phyloP scores from a whole-genome alignment of 2,797 vertebrate genomes.

The Stomatorhinus walkeri region DNA sequence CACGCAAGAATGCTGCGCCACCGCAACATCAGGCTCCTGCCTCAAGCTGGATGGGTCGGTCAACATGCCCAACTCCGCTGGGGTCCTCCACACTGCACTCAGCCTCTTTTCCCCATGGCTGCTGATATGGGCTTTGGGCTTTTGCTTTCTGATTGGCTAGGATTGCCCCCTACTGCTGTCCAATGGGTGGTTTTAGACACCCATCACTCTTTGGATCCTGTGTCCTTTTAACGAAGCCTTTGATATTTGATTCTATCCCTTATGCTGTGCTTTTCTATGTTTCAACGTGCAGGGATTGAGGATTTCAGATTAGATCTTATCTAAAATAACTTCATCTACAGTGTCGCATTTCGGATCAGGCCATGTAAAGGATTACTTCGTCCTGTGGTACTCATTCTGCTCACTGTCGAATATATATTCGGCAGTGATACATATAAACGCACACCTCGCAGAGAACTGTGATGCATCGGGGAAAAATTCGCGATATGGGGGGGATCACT shows the following conservation, averaged over 20 bases:
- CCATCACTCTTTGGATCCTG: background rate
- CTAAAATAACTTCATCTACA: background rate
- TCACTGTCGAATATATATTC: background rate
- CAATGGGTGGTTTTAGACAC: background rate
- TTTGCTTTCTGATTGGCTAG: conserved; percentile 37
- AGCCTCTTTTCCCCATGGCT: conserved; percentile 33
- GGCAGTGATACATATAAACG: too few species aligned
- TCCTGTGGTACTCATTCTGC: background rate
- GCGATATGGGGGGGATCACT: too few species aligned
- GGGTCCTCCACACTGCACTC: conserved; percentile 18
- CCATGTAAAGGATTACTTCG: background rate
- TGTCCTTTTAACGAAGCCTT: background rate
- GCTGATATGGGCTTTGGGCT: conserved; percentile 45
- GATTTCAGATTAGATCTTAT: background rate
- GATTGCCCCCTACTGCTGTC: background rate
- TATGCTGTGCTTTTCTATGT: background rate
- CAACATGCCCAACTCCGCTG: conserved; percentile 47
- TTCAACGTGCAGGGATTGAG: background rate
- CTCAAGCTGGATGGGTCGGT: conserved; percentile 63
- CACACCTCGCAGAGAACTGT: too few species aligned
- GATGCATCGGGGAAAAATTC: too few species aligned
- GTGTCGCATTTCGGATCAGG: background rate
- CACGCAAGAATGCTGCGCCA: conserved; percentile 66
- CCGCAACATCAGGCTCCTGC: conserved; percentile 54
- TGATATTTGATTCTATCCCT: background rate